Conservation (phyloP, 2,113 vertebrate species). For the Callipepla squamata region DNA sequence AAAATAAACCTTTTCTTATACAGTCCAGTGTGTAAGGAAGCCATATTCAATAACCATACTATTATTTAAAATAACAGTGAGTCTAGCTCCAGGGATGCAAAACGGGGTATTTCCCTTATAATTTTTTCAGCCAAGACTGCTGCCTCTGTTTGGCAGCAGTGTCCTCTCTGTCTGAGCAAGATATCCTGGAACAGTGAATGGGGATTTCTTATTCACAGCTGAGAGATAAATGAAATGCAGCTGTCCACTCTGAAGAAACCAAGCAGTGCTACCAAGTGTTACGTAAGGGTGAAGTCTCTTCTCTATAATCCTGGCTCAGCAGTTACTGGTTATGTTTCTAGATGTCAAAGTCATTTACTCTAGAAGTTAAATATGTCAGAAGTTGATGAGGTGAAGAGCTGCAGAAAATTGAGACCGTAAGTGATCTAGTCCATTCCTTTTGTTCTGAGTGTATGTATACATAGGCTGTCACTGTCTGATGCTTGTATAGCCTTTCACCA, state of each 20-base stretch:
- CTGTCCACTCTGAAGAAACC: constrained; percentile 1
- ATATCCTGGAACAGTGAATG: background rate
- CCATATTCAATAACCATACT: background rate
- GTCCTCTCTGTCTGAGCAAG: constrained; percentile 10
- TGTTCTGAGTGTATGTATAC: background rate
- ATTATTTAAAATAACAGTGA: constrained; percentile 3
- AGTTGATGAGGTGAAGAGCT: background rate
- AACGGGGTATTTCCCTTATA: background rate
- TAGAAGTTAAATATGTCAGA: background rate
- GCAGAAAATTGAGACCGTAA: background rate
- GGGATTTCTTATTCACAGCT: background rate
- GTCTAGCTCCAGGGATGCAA: background rate
- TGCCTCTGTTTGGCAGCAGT: constrained; percentile 29
- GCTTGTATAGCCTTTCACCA: background rate
- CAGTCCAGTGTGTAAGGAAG: background rate
- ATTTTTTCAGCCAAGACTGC: background rate
- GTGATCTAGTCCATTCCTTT: background rate
- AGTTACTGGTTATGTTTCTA: background rate
- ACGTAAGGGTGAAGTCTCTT: background rate
- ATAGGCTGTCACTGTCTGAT: background rate
- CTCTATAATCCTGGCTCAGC: background rate
- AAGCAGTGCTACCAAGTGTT: background rate
- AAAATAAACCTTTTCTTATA: background rate
- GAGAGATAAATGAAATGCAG: constrained; percentile 34
- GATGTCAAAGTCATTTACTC: background rate